These are phyloP conservation scores for Episyrphus balteatus DNA, from an alignment of 1,140 invertebrate species.

Conservation along the genomic window DNA sequence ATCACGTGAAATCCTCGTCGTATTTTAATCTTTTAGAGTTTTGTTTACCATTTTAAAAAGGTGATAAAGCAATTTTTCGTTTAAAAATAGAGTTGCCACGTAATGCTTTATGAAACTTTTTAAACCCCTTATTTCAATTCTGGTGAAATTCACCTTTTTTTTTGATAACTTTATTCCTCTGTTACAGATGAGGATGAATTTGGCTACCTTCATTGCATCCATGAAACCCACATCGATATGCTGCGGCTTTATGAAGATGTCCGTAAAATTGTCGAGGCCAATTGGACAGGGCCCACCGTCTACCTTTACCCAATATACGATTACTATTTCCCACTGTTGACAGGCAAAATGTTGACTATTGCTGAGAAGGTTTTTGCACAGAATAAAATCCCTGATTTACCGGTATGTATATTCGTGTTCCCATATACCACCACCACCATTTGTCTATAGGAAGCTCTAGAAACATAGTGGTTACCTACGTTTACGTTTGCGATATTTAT, in stretches of 20 bases:
- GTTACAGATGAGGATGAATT: conserved; percentile 14
- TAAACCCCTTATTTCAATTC: neutral
- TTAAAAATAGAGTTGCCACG: too few relatives aligned
- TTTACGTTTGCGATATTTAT: too few relatives aligned
- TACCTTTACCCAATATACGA: conserved; percentile 33
- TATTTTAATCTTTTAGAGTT: too few relatives aligned
- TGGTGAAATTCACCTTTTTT: neutral
- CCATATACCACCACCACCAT: too few relatives aligned
- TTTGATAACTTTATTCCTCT: neutral
- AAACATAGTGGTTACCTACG: neutral
- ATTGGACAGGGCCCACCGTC: conserved; percentile 24
- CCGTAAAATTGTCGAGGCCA: conserved; percentile 21
- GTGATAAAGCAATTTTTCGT: too few relatives aligned
- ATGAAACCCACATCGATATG: conserved; percentile 29
- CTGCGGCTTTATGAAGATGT: conserved; percentile 21
- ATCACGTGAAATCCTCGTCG: too few relatives aligned
- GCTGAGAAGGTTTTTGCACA: conserved; percentile 31
- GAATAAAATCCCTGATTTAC: conserved; percentile 21
- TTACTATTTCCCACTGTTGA: conserved; percentile 29
- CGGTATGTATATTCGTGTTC: conserved; percentile 16
- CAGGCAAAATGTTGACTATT: conserved; percentile 24
- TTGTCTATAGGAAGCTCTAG: neutral
- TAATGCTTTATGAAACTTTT: too few relatives aligned
- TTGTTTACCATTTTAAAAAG: too few relatives aligned
- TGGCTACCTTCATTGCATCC: conserved; percentile 22